Conservation (phyloP, 2,888 invertebrate genomes). For the Lathronympha strigana region DNA sequence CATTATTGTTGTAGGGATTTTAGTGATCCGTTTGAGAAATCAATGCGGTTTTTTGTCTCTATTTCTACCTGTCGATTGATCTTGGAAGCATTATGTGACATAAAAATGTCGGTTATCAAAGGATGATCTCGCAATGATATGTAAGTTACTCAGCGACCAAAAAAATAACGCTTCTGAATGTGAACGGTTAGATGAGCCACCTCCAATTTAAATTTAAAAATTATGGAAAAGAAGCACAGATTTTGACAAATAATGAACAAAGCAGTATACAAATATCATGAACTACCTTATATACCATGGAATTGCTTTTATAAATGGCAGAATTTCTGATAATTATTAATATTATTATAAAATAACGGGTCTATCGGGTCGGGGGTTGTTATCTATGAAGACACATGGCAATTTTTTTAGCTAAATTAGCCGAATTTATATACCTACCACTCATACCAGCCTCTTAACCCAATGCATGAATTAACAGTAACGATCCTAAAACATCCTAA, state of each 20-base stretch:
- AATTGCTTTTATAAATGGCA: background rate
- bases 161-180: background rate
- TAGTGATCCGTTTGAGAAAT: background rate
- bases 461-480: no score
- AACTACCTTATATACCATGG: background rate
- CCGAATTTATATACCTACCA: no score
- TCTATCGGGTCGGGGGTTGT: no score
- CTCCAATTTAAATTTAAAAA: background rate
- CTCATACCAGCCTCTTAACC: no score
- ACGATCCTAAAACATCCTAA: no score
- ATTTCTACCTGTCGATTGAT: conserved; percentile 17
- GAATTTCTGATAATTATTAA: conserved; percentile 2
- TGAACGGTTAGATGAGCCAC: background rate
- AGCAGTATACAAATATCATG: background rate
- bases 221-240: background rate
- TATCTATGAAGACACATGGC: no score
- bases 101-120: background rate
- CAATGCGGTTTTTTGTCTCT: background rate
- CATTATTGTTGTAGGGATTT: conserved; percentile 32
- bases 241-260: background rate
- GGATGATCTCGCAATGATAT: background rate
- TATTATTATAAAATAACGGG: no score
- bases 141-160: background rate
- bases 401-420: no score
- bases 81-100: conserved; percentile 6